phyloP scores from a whole-genome alignment of 2,797 vertebrate species.

The Galagoides demidoff region DNA sequence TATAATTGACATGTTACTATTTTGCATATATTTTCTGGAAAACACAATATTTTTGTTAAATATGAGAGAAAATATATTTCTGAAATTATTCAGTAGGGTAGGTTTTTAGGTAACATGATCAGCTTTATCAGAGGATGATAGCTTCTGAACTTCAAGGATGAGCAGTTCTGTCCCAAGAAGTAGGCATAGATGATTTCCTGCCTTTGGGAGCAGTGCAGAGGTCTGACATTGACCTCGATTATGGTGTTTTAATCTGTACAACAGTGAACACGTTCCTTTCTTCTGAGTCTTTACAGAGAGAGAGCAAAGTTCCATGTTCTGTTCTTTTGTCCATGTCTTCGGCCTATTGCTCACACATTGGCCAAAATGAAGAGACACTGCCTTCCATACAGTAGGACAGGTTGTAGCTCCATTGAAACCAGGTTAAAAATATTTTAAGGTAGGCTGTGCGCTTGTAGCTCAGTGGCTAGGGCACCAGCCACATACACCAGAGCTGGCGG shows the following conservation, averaged over 20 bases:
- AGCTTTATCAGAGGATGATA: neutral
- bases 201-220: neutral
- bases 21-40: neutral
- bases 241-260: neutral
- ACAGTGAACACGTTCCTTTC: neutral
- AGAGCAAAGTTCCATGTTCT: neutral
- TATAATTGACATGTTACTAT: neutral
- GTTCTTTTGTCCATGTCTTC: neutral
- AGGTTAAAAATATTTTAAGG: neutral
- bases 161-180: neutral
- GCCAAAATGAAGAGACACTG: neutral
- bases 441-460: neutral
- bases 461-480: no score
- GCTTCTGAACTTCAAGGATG: neutral
- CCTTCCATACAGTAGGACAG: neutral
- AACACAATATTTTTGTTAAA: neutral
- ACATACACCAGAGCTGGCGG: no score
- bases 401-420: neutral
- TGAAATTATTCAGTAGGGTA: neutral
- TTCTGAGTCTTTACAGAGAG: neutral
- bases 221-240: neutral
- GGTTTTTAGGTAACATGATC: neutral
- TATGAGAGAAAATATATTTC: slow-evolving; percentile 4
- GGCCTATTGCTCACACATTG: neutral
- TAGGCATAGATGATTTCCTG: neutral